Base-by-base conservation (phyloP, 2,888 invertebrate species). In the Endotricha flammealis region DNA sequence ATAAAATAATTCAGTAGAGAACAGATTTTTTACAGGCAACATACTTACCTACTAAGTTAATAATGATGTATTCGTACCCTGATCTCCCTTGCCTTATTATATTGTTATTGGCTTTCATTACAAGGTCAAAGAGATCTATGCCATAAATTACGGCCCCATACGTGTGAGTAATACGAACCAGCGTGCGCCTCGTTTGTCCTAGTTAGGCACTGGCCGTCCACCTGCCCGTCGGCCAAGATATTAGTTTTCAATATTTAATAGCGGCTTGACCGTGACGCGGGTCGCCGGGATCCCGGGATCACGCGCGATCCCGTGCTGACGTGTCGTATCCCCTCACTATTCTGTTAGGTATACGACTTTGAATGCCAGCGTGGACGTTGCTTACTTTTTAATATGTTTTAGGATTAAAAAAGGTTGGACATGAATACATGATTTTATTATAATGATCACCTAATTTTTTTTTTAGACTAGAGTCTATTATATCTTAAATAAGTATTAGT, bases 201-300 rank as follows among this genome's bases (percentile, higher is more conserved):
- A 27, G 27, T 27, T 27, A 27, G 36, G 16, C 29, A 27, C 17
- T 32, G 39, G 36, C 38, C 39, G 41, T 41, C 53, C 48, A 48
- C 46, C 43, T 39, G 42, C 39, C 27, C 2, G 27, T 4, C 3
- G 12, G 27, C 12, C 12, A 27, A 41, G 49, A 51, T 57, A 59
- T 56, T 54, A 56, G 50, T 53, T 49, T 54, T 59, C 52, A 61
- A 61, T 59, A 57, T 59, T 58, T 58, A 56, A 59, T 61, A 30
- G 32, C 14, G 24, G n/a, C n/a, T n/a, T n/a, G 36, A 36, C 39
- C 36, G 44, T 41, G 42, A 36, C 39, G 38, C 35, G 32, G 39
- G 32, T 32, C 44, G 39, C 25, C 25, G 25, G 25, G 25, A 10
- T 7, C 9, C 25, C 27, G 27, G 27, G 12, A 11, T 38, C 20